A percentile compares a stretch with the other conserved stretches of the same genome.
phyloP scores from a whole-genome alignment of 2,888 invertebrate genomes.

The Ichneumoninae sp. region DNA sequence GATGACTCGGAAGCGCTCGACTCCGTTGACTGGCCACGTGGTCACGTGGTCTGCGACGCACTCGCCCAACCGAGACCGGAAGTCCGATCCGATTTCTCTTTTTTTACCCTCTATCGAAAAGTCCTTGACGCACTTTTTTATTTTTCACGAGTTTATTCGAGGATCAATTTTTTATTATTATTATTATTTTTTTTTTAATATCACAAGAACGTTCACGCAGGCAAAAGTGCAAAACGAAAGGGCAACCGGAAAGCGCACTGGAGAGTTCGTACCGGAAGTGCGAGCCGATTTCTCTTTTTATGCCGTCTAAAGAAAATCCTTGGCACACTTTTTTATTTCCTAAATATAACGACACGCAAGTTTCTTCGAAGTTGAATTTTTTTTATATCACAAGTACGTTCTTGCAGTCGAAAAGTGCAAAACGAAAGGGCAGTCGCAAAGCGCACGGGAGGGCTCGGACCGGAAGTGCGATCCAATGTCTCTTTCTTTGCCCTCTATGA shows the following conservation, averaged over 20 bases:
- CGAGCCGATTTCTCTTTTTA: background rate
- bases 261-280: background rate
- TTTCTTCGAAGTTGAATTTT: slow-evolving; percentile 41
- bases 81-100: background rate
- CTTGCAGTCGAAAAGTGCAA: slow-evolving; percentile 6
- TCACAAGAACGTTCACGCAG: slow-evolving; percentile 5
- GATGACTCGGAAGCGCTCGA: slow-evolving; percentile 4
- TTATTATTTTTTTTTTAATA: background rate
- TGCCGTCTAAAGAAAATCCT: slow-evolving; percentile 11
- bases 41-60: slow-evolving; percentile 20
- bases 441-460: background rate
- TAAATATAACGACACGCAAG: background rate
- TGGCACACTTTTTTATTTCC: background rate
- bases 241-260: background rate
- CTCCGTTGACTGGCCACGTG: background rate
- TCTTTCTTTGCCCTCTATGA: background rate
- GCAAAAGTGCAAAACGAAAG: slow-evolving; percentile 17
- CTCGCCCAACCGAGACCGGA: background rate
- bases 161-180: background rate
- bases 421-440: slow-evolving; percentile 17
- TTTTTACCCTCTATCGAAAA: slow-evolving; percentile 10
- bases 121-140: background rate
- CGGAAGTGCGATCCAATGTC: background rate
- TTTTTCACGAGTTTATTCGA: slow-evolving; percentile 34
- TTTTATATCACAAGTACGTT: slow-evolving; percentile 13